phyloP scores from a whole-genome alignment of 2,113 vertebrate species.

The Hippotragus niger region DNA sequence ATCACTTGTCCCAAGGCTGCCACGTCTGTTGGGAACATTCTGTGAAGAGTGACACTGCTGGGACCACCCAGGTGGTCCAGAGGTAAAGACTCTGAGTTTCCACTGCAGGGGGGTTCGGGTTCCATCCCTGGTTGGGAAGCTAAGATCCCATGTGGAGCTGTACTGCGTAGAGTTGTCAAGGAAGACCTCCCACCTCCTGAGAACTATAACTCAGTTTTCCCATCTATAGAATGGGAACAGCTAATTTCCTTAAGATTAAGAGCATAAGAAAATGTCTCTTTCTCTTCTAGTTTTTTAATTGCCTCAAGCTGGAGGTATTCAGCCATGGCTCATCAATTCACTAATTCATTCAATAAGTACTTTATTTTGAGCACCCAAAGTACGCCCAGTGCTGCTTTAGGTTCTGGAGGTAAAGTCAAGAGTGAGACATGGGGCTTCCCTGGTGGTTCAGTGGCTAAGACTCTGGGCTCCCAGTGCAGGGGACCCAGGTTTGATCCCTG shows the following conservation, averaged over 20 bases:
- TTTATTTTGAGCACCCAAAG: background rate
- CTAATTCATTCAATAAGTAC: background rate
- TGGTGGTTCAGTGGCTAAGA: background rate
- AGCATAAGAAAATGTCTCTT: background rate
- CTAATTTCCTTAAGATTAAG: background rate
- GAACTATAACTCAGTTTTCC: background rate
- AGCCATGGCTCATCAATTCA: background rate
- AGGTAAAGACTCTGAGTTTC: background rate
- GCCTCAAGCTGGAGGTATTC: background rate
- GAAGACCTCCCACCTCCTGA: background rate
- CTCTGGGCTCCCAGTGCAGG: background rate
- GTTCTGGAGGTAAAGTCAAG: background rate
- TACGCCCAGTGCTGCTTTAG: background rate
- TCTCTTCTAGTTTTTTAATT: background rate
- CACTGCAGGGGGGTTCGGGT: background rate
- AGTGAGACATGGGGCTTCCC: background rate
- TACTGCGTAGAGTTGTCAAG: background rate
- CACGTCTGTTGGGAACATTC: background rate
- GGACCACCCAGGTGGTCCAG: background rate
- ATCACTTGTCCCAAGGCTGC: background rate
- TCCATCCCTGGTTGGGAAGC: background rate
- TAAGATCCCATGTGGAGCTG: background rate
- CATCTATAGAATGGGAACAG: background rate
- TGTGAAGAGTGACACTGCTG: background rate
- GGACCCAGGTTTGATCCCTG: background rate